phyloP scores from a whole-genome alignment of 2,797 vertebrate species.

The Lerista edwardsae region DNA sequence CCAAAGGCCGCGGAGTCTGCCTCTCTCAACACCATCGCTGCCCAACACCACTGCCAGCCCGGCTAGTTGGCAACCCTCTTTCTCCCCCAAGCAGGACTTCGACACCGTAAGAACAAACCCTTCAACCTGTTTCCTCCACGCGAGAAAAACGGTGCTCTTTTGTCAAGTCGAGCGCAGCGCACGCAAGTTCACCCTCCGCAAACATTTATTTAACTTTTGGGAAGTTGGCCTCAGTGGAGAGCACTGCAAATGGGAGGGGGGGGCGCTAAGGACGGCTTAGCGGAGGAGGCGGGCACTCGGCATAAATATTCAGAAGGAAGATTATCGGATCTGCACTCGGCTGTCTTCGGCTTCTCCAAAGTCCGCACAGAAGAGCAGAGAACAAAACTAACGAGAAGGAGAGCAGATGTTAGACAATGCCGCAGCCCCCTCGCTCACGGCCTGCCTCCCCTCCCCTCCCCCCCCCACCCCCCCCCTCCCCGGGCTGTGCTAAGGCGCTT shows the following conservation, averaged over 20 bases:
- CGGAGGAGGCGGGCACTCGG: conserved; percentile 73
- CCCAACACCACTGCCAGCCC: conserved; percentile 72
- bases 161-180: conserved; percentile 81
- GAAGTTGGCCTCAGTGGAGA: conserved; percentile 85
- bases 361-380: conserved; percentile 84
- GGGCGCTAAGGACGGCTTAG: conserved; percentile 84
- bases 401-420: conserved; percentile 90
- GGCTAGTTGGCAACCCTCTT: conserved; percentile 82
- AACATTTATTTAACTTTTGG: conserved; percentile 87
- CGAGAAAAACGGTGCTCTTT: conserved; percentile 76
- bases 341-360: conserved; percentile 86
- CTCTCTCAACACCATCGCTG: conserved; percentile 58
- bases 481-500: conserved; percentile 85
- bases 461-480: conserved; percentile 76
- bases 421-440: conserved; percentile 76
- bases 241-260: conserved; percentile 80
- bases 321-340: conserved; percentile 85
- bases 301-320: conserved; percentile 91
- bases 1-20: conserved; percentile 73
- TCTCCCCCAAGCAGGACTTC: conserved; percentile 76
- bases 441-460: conserved; percentile 82
- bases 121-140: conserved; percentile 60
- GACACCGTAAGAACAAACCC: conserved; percentile 76
- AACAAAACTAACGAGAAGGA: conserved; percentile 89
- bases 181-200: conserved; percentile 88